Base-by-base conservation (phyloP, 2,797 vertebrate species). In the Neosilurus hyrtlii region DNA sequence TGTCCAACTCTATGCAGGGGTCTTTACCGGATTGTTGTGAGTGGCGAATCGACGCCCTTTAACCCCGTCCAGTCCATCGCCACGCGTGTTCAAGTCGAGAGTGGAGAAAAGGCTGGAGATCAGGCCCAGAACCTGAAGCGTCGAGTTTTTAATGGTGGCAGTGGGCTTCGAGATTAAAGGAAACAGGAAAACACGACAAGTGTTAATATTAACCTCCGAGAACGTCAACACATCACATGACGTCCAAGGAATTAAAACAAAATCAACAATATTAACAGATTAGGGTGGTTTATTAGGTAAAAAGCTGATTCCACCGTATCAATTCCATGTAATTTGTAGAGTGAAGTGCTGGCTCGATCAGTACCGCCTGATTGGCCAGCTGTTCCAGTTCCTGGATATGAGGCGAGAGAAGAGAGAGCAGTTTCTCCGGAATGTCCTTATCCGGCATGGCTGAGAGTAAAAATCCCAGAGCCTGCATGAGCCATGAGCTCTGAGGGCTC, bases 401-500 rank as follows among this genome's bases (percentile, higher is more conserved):
- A 74, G 97, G 98, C 0, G 94, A 95, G 91, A 99, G 96, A 83
- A 99, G 95, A 0, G 96, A 95, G 84, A 96, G 96, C 82, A 99
- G 91, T 86, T 96, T 95, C 89, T 95, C 95, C 86, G 97, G 93
- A 80, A 99, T 96, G 90, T 99, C 95, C 12, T 98, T 96, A 68
- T 93, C 94, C 1, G 97, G 97, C 88, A 98, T 92, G 0, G 96
- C 94, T 22, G 97, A 99, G 83, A 99, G 96, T 89, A 99, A 95
- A 94, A 97, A 99, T 82, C 98, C 98, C 90, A 99, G 92, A 12
- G 96, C 97, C 94, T 99, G 98, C 98, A 99, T 99, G 90, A 99
- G 92, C 98, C 98, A 99, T 96, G 97, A 96, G 90, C 97, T 97
- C 92, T 99, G 98, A 92, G 97, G 97, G 35, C 96, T 97, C 97